phyloP scores from a whole-genome alignment of 2,888 invertebrate species.

The Nomada flava region DNA sequence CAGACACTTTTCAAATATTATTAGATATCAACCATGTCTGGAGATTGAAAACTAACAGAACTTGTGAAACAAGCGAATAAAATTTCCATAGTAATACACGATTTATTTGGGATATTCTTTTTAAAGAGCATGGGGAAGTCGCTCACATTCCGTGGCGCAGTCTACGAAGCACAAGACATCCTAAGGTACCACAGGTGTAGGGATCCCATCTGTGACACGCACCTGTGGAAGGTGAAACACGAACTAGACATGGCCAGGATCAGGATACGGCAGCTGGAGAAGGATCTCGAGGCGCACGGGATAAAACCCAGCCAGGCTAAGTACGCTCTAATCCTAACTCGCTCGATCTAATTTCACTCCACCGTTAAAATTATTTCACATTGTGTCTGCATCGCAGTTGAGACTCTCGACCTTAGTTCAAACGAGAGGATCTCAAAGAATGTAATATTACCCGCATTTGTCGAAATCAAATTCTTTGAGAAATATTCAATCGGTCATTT shows the following conservation, averaged over 20 bases:
- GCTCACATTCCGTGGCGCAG: slow-evolving; percentile 92
- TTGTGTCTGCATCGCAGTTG: slow-evolving; percentile 41
- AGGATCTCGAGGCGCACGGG: slow-evolving; percentile 93
- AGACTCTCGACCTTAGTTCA: slow-evolving; percentile 7
- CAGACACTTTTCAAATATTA: too few species aligned
- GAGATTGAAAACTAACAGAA: too few species aligned
- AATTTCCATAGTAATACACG: not conserved
- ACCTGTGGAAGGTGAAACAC: slow-evolving; percentile 95
- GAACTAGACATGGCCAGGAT: slow-evolving; percentile 95
- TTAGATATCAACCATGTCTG: too few species aligned
- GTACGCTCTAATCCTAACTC: slow-evolving; percentile 65
- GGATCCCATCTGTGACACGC: slow-evolving; percentile 92
- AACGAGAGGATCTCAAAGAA: slow-evolving; percentile 26
- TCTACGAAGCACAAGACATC: slow-evolving; percentile 91
- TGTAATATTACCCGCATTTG: too few species aligned
- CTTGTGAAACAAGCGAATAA: not conserved
- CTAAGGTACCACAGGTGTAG: slow-evolving; percentile 90
- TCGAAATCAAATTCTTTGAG: not conserved
- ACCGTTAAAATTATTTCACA: slow-evolving; percentile 30
- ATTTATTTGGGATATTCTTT: slow-evolving; percentile 70
- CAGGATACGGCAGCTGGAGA: slow-evolving; percentile 93
- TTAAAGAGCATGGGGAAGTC: slow-evolving; percentile 89
- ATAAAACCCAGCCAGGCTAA: slow-evolving; percentile 90
- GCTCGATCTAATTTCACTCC: slow-evolving; percentile 23
- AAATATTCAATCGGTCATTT: not conserved